Conservation (phyloP, 1,140 invertebrate species). For the Idris sp. region DNA sequence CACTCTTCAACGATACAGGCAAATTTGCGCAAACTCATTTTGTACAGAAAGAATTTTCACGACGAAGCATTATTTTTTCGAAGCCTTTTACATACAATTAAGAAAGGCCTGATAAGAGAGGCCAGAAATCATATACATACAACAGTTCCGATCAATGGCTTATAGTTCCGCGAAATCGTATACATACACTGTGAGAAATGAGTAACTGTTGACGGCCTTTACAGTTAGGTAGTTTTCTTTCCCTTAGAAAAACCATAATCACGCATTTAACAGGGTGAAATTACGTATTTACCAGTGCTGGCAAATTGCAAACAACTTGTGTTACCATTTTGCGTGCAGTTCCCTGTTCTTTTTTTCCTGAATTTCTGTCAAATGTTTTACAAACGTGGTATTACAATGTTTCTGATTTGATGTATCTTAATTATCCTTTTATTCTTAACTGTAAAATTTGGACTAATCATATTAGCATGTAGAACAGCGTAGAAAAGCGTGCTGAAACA, state of each 20-base stretch:
- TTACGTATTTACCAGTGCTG: slow-evolving; percentile 24
- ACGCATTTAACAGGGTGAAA: slow-evolving; percentile 37
- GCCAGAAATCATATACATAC: too few species aligned
- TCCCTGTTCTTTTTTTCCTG: too few species aligned
- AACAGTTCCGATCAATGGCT: too few species aligned
- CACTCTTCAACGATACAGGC: too few species aligned
- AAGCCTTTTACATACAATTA: too few species aligned
- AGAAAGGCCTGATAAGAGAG: too few species aligned
- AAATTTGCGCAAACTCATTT: slow-evolving; percentile 50
- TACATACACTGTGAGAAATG: slow-evolving; percentile 36
- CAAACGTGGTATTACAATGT: too few species aligned
- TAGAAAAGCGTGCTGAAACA: neutral
- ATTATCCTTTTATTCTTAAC: too few species aligned
- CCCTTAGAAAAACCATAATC: slow-evolving; percentile 49
- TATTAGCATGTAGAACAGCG: neutral
- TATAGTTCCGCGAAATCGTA: slow-evolving; percentile 38
- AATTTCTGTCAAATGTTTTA: too few species aligned
- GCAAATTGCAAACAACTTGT: too few species aligned
- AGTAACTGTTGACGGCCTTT: slow-evolving; percentile 39
- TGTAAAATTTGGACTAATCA: slow-evolving; percentile 19
- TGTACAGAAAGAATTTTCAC: slow-evolving; percentile 17
- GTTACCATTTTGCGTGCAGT: neutral
- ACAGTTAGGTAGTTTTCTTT: slow-evolving; percentile 39
- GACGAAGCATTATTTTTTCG: too few species aligned
- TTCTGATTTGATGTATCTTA: too few species aligned